Base-by-base conservation (phyloP, 2,888 invertebrate species). In the Ptychoptera albimana region DNA sequence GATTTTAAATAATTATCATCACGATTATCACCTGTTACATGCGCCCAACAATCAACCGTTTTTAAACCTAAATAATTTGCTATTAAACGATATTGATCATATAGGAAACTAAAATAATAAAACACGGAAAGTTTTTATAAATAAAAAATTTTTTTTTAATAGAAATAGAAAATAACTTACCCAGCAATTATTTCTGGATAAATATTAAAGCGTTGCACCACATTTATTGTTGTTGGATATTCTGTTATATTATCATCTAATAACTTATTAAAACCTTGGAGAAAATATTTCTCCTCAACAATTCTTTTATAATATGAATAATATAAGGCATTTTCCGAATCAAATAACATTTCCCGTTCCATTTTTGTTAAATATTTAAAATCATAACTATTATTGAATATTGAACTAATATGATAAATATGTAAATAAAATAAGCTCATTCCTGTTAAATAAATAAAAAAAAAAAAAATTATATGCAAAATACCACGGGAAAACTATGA, bases 281-380 rank as follows among this genome's bases (percentile, higher is more conserved):
- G 51, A 60, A 82, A 64, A 54, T 75, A 61, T 13, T 71, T 66
- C 48, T 85, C 70, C 49, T 81, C 77, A 1, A 81, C 76, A 39
- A 92, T 67, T 0, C 78, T 81, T 58, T 92, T 92, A 63, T 80
- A 91, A 60, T 85, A 92, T 0, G 83, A 86, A 60, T 84, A 92
- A 59, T 91, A 91, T 54, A 91, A 74, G 0, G 88, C 89, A 81
- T 87, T 84, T 66, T 92, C 91, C 2, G 87, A 83, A 2, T 85
- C 69, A 44, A 92, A 75, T 7, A 85, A 75, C 72, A 91, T 80
- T 66, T 92, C 91, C 39, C 89, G 68, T 57, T 92, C 89, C 56
- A 85, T 60, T 38, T 80, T 79, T 0, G 87, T 84, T 41, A 91
- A 67, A 57, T 85, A 81, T 1, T 82, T 82, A 67, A 91, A 89